Percentiles rank a stretch among this genome's conserved stretches.
These are phyloP conservation scores for Thrips palmi DNA, from an alignment of 1,140 invertebrate species.

Conservation along the genomic window DNA sequence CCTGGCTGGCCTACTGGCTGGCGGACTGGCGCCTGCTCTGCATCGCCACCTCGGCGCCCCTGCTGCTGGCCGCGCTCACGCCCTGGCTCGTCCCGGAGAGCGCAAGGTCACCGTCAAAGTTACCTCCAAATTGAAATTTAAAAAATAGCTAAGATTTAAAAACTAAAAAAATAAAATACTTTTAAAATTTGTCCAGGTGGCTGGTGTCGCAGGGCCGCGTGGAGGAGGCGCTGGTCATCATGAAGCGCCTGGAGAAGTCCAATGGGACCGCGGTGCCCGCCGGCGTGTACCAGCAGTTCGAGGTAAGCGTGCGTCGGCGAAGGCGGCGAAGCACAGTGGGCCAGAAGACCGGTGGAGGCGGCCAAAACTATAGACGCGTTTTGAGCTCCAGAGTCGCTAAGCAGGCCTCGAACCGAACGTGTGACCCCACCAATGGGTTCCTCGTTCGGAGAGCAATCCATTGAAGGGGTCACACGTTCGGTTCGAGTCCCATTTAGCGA, in stretches of 20 bases:
- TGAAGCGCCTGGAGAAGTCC: conserved; percentile 58
- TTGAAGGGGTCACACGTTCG: no score
- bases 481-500: no score
- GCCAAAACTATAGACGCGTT: no score
- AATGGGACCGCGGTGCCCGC: conserved; percentile 56
- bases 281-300: conserved; percentile 50
- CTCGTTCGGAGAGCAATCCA: no score
- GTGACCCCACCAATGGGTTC: no score
- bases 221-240: conserved; percentile 53
- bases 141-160: not conserved
- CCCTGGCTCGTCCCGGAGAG: conserved; percentile 66
- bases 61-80: conserved; percentile 44
- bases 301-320: no score
- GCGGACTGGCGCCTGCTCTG: conserved; percentile 57
- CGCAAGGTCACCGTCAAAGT: conserved; percentile 32
- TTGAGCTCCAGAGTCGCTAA: no score
- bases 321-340: no score
- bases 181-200: conserved; percentile 40
- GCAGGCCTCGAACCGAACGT: no score
- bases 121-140: not conserved
- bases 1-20: conserved; percentile 62
- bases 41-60: conserved; percentile 52
- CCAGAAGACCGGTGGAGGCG: no score
- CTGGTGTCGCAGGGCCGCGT: conserved; percentile 61
- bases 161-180: conserved; percentile 6